Base-by-base conservation (phyloP, 2,797 vertebrate genomes). In the Trachurus trachurus region DNA sequence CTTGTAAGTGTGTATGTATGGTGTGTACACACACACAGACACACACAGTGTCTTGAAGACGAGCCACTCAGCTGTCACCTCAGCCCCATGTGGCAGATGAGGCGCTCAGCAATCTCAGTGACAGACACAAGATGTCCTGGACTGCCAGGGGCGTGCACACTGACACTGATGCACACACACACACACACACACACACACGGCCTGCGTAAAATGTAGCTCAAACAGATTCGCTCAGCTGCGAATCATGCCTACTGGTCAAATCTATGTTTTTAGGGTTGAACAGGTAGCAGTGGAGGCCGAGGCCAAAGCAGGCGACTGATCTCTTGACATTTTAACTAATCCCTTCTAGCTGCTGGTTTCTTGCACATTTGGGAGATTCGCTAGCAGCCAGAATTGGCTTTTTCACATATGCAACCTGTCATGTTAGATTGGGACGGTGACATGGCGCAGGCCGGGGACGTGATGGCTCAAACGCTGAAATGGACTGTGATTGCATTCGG, bases 381-480 rank as follows among this genome's bases (percentile, higher is more conserved):
- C 97, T 97, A 96, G 96, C 95, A 98, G 97, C 96, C 95, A 94
- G 92, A 93, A 95, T 96, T 98, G 97, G 92, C 97, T 99, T 98
- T 98, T 98, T 96, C 97, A 96, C 97, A 98, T 99, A 98, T 97
- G 98, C 92, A 95, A 78, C 93, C 95, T 98, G 98, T 98, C 98
- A 97, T 94, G 94, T 97, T 88, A 87, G 92, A 97, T 97, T 80
- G 95, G 91, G 26, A 90, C 76, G 76, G 89, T 94, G 94, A 90
- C 88, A 89, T 94, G 89, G 94, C 92, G 89, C 88, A 74, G 80
- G 73, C 22, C 67, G 64, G 88, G 87, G 82, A 92, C 85, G 93
- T 85, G 93, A 92, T 90, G 93, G 95, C 93, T 91, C 90, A 76
- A 84, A 91, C 87, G 88, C 87, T 96, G 96, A 96, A 97, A 96